A percentile compares a stretch with the other conserved stretches of the same genome.
These are phyloP conservation scores for Polyergus mexicanus DNA, from an alignment of 1,140 invertebrate species.

Conservation along the genomic window DNA sequence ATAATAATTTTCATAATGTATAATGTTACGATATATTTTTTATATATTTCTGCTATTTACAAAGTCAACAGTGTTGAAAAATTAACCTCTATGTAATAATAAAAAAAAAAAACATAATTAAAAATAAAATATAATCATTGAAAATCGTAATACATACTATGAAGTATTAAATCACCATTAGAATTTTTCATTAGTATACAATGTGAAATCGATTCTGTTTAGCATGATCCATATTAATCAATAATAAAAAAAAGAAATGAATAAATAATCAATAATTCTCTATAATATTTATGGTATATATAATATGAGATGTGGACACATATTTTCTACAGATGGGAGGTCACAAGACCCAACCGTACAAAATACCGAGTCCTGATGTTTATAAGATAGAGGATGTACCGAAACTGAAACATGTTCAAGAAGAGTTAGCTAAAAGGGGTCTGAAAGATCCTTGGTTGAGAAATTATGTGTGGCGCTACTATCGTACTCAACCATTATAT, in stretches of 20 bases:
- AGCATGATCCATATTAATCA: neutral
- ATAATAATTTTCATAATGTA: neutral
- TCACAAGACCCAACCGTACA: constrained; percentile 86
- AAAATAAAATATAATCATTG: neutral
- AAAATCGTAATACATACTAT: neutral
- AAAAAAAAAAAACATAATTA: neutral
- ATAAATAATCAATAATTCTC: neutral
- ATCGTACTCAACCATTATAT: constrained; percentile 82
- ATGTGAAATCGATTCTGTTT: neutral
- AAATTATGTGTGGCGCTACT: constrained; percentile 93
- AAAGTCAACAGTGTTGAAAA: neutral
- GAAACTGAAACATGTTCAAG: constrained; percentile 88
- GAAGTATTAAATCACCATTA: neutral
- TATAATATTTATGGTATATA: neutral
- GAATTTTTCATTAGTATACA: neutral
- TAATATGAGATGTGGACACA: too few relatives aligned
- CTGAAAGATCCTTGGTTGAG: constrained; percentile 94
- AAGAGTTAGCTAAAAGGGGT: constrained; percentile 89
- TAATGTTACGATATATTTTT: neutral
- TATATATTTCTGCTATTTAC: neutral
- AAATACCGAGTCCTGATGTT: constrained; percentile 90
- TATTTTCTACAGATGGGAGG: constrained; percentile 43
- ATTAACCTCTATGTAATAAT: constrained; percentile 17
- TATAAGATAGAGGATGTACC: constrained; percentile 91
- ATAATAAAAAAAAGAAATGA: neutral